These are phyloP conservation scores for Notarius quadriscutis DNA, from an alignment of 2,113 vertebrate genomes.

Conservation along the genomic window DNA sequence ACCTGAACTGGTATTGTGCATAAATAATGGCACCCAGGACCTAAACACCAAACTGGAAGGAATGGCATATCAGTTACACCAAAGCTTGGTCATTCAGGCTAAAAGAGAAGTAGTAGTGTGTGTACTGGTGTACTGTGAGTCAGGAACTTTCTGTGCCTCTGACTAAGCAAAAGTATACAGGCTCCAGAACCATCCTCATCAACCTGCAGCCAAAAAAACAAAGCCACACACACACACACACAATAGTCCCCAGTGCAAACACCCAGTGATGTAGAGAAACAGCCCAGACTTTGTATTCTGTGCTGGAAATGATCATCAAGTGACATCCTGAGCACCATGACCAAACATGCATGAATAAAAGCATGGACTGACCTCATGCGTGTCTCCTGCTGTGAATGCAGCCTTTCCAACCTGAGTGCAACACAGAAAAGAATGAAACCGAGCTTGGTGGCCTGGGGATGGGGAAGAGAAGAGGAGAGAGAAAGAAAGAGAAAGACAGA, in stretches of 20 bases:
- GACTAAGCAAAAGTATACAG: constrained; percentile 29
- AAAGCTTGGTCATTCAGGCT: background rate
- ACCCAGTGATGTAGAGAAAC: background rate
- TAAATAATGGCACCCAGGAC: background rate
- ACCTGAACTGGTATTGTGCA: no score
- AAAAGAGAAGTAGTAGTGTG: background rate
- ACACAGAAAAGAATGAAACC: background rate
- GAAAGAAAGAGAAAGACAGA: background rate
- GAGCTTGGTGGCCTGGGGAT: background rate
- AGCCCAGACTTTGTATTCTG: background rate
- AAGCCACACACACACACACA: background rate
- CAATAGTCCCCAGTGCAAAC: background rate
- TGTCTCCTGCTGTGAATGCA: constrained; percentile 21
- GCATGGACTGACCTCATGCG: constrained; percentile 58
- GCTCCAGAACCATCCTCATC: constrained; percentile 29
- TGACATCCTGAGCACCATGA: background rate
- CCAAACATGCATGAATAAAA: background rate
- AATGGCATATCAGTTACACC: background rate
- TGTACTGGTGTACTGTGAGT: background rate
- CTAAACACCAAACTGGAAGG: background rate
- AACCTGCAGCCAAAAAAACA: background rate
- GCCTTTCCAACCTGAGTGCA: constrained; percentile 1
- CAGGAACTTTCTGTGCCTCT: constrained; percentile 15
- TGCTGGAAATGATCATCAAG: background rate
- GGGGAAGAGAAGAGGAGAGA: background rate